A percentile compares a stretch with the other conserved stretches of the same genome.
These are phyloP conservation scores for Eupithecia pulchellata DNA, from an alignment of 2,888 invertebrate species.

Conservation along the genomic window DNA sequence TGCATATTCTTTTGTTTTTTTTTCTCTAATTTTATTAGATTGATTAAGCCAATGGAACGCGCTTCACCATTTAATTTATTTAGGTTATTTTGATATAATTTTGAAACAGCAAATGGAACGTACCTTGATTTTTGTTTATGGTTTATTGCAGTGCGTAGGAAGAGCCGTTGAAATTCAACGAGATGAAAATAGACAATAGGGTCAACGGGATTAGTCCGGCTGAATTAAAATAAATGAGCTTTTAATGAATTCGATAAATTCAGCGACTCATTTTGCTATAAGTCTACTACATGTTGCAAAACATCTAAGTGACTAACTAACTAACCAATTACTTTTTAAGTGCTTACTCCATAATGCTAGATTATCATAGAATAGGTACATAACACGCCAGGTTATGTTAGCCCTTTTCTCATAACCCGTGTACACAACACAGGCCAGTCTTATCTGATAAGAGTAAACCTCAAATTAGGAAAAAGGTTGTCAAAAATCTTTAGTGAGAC, in stretches of 20 bases:
- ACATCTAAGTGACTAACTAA: too few relatives aligned
- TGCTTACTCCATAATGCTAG: not conserved
- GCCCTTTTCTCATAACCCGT: not conserved
- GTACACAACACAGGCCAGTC: not conserved
- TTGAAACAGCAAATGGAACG: slow-evolving; percentile 47
- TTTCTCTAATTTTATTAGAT: not conserved
- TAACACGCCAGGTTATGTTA: not conserved
- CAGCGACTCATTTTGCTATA: not conserved
- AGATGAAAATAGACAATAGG: slow-evolving; percentile 60
- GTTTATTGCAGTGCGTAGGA: slow-evolving; percentile 63
- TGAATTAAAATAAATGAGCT: slow-evolving; percentile 28
- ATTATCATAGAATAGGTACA: not conserved
- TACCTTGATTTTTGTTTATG: slow-evolving; percentile 64
- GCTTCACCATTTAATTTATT: slow-evolving; percentile 11
- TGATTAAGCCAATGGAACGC: not conserved
- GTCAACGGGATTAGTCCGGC: slow-evolving; percentile 51
- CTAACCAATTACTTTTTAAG: too few relatives aligned
- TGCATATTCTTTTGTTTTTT: not conserved
- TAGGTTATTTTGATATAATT: slow-evolving; percentile 48
- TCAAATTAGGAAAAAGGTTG: not conserved
- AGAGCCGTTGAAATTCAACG: slow-evolving; percentile 43
- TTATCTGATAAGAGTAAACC: not conserved
- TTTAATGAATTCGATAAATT: not conserved
- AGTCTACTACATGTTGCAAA: not conserved
- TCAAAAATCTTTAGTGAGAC: not conserved